phyloP scores from a whole-genome alignment of 1,140 invertebrate genomes.

The Cydia splendana region DNA sequence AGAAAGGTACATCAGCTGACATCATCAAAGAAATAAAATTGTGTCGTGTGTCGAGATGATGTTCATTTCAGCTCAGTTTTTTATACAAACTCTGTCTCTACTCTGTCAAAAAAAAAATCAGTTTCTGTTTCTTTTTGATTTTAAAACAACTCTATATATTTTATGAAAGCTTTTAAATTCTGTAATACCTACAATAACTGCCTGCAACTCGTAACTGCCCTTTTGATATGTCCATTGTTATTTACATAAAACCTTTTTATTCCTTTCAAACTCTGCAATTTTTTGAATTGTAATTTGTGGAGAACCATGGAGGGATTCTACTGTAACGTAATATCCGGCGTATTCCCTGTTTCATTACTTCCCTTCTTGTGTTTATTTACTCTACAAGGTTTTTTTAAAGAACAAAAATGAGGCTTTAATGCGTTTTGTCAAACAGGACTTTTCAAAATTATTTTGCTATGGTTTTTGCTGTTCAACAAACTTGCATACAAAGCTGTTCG shows the following conservation, averaged over 20 bases:
- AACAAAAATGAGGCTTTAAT: neutral
- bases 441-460: neutral
- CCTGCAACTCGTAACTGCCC: neutral
- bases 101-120: no score
- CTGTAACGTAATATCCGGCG: conserved; percentile 1
- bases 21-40: no score
- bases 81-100: no score
- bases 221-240: neutral
- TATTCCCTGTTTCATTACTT: conserved; percentile 4
- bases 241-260: neutral
- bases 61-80: no score
- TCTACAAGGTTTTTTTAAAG: neutral
- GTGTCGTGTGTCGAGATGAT: no score
- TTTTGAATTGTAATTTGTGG: conserved; percentile 23
- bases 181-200: no score
- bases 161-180: no score
- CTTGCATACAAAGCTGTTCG: neutral
- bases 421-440: neutral
- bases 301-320: conserved; percentile 1
- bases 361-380: conserved; percentile 1
- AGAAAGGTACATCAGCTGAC: no score
- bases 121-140: no score
- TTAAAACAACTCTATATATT: no score
- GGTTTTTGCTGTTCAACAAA: neutral
- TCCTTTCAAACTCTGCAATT: neutral